Evolutionary conservation across 2,113 vertebrate genomes (phyloP).

Genomic region (Crotalus horridus): DNA sequence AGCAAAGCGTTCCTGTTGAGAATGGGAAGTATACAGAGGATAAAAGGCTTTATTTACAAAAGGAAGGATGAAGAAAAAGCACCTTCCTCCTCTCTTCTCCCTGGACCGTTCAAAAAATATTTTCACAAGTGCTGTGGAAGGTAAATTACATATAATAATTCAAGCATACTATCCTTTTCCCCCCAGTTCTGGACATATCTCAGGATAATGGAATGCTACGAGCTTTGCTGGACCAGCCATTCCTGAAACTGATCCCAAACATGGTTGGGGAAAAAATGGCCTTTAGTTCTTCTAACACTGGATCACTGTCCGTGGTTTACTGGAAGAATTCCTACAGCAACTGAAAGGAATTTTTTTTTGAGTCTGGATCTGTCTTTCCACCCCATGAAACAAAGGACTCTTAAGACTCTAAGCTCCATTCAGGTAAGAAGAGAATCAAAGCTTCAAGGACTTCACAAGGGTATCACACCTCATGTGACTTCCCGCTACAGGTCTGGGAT

Average conservation of each 20-base stretch:
- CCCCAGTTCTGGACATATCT: neutral
- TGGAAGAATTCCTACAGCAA: neutral
- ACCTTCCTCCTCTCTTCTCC: neutral
- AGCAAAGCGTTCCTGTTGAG: neutral
- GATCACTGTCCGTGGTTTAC: neutral
- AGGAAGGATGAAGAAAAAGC: neutral
- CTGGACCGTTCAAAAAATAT: neutral
- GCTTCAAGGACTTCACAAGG: neutral
- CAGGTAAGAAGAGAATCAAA: neutral
- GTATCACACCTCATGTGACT: neutral
- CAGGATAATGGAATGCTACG: neutral
- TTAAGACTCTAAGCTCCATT: neutral
- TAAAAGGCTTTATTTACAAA: neutral
- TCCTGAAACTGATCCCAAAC: neutral
- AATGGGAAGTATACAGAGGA: neutral
- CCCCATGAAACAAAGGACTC: neutral
- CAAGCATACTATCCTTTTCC: neutral
- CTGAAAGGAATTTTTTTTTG: neutral
- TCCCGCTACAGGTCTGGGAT: neutral
- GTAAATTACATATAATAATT: neutral
- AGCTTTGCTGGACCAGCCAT: neutral
- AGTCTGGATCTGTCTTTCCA: neutral
- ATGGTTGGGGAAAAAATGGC: neutral
- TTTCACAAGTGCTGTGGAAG: neutral
- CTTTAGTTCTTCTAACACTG: neutral